Evolutionary conservation across 2,113 vertebrate genomes (phyloP).

Genomic region (Aldabrachelys gigantea): DNA sequence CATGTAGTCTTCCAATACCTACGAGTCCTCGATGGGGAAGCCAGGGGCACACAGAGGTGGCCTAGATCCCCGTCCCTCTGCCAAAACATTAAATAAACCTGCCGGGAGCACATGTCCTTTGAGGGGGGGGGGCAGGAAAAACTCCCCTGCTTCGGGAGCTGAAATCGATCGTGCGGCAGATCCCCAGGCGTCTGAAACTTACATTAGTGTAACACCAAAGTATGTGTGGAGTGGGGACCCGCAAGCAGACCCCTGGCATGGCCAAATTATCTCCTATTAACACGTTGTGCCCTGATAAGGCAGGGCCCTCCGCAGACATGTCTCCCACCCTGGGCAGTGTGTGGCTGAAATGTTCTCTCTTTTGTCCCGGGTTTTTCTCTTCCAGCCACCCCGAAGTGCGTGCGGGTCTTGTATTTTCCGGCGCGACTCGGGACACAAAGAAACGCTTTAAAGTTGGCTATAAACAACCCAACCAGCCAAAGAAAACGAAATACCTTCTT

Average conservation of each 20-base stretch:
- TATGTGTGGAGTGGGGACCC: background rate
- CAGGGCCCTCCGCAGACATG: background rate
- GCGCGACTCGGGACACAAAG: constrained; percentile 36
- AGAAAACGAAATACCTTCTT: background rate
- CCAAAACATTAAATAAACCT: no score
- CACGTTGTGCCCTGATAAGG: constrained; percentile 55
- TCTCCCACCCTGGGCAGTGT: background rate
- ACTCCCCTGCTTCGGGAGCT: background rate
- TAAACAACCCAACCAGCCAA: background rate
- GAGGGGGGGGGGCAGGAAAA: no score
- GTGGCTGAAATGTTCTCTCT: constrained; percentile 1
- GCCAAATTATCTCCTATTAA: constrained; percentile 55
- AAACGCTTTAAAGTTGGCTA: background rate
- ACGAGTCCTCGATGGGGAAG: background rate
- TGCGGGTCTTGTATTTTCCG: fast-evolving
- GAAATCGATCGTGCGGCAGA: background rate
- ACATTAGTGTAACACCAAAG: background rate
- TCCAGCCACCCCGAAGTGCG: background rate
- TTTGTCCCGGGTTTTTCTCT: constrained; percentile 4
- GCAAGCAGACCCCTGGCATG: background rate
- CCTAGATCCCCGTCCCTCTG: background rate
- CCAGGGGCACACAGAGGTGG: background rate
- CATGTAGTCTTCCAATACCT: fast-evolving
- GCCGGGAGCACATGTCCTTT: background rate
- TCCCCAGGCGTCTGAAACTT: background rate